Conservation (phyloP, 2,113 vertebrate genomes). For the Bombycilla garrulus region DNA sequence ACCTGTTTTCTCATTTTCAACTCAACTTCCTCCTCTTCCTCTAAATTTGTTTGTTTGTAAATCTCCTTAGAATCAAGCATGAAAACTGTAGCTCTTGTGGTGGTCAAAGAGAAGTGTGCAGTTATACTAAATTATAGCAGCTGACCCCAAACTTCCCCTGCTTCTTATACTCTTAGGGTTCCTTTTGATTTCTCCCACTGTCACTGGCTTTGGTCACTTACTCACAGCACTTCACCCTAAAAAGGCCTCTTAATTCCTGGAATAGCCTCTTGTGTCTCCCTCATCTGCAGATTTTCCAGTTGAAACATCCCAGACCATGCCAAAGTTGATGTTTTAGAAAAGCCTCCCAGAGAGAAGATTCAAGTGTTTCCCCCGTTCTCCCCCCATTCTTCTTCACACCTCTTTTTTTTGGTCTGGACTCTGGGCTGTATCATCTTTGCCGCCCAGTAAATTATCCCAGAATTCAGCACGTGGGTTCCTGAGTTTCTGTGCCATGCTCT, state of each 20-base stretch:
- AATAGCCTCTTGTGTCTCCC: not conserved
- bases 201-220: not conserved
- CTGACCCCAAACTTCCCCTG: not conserved
- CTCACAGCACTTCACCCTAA: not conserved
- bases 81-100: not conserved
- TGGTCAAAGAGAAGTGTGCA: not conserved
- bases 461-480: not conserved
- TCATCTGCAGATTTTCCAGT: not conserved
- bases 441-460: not conserved
- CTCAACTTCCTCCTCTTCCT: not conserved
- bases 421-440: not conserved
- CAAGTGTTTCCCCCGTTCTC: not conserved
- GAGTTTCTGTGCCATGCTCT: not conserved
- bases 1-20: not conserved
- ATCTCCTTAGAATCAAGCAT: not conserved
- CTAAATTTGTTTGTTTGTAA: not conserved
- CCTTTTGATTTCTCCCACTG: not conserved
- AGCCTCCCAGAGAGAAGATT: not conserved
- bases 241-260: slow-evolving; percentile 3
- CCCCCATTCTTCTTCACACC: not conserved
- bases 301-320: slow-evolving; percentile 22
- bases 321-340: not conserved
- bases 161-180: not conserved
- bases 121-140: not conserved
- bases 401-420: not conserved